Base-by-base conservation (phyloP, 2,797 vertebrate species). In the Anomalospiza imberbis region DNA sequence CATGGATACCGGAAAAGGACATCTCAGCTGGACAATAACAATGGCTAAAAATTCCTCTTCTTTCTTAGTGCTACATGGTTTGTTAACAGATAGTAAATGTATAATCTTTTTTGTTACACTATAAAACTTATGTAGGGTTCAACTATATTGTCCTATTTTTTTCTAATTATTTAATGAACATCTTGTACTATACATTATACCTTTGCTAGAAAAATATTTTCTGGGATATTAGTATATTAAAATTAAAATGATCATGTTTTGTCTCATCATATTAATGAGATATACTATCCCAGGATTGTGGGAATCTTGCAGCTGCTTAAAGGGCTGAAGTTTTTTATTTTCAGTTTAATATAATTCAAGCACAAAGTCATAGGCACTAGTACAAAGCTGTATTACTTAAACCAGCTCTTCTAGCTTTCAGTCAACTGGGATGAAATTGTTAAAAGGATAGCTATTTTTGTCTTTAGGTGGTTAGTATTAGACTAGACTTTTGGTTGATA, bases 371-470 rank as follows among this genome's bases (percentile, higher is more conserved):
- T 48, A 93, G 31, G 25, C 20, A 68, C 6, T 31, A 68, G 3
- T 55, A 62, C 26, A 89, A 83, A 91, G 3, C 51, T 80, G 21
- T 18, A 53, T 32, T 53, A 66, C 26, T 76, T 42, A 87, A 68
- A 82, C 36, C 34, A 51, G 26, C 22, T 34, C 76, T 90, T 86
- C 42, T 75, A 44, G 3, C 5, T 75, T 93, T 94, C 68, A 32
- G 24, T 82, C 31, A 61, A 58, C 40, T 84, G 54, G 31, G 22
- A 70, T 65, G 31, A 32, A 86, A 82, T 80, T 89, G 42, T 89
- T 96, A 32, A 95, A 78, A 85, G 34, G 48, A 81, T 25, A 88
- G 18, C 66, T 44, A 48, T 54, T 86, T 95, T 93, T 91, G 47
- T 86, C 78, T 89, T n/a, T 76, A 65, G 45, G 54, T 93, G n/a